Percentiles rank a stretch among this genome's conserved stretches.
Conservation (phyloP, 1,140 invertebrate species). For the Lepidostoma basale region DNA sequence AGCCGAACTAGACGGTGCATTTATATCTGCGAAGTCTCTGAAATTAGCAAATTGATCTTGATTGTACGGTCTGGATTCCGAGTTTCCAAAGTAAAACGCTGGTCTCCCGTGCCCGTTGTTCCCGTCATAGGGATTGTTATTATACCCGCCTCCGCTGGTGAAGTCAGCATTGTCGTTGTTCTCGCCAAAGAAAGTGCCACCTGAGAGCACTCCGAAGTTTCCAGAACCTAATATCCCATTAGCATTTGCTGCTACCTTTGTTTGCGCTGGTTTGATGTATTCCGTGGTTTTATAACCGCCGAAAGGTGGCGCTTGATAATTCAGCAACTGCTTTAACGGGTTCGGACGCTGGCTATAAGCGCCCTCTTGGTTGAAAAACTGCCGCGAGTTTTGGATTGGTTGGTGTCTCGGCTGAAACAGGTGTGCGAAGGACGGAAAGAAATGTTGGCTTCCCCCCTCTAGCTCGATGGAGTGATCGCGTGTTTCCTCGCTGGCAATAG, state of each 20-base stretch:
- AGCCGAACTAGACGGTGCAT: constrained; percentile 77
- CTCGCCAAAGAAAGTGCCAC: constrained; percentile 81
- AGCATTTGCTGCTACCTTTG: constrained; percentile 48
- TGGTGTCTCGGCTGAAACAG: constrained; percentile 52
- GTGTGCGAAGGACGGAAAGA: constrained; percentile 59
- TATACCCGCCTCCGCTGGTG: constrained; percentile 50
- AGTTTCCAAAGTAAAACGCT: constrained; percentile 62
- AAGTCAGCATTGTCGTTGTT: constrained; percentile 59
- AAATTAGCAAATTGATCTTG: constrained; percentile 85
- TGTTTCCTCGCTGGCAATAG: neutral
- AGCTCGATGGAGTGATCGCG: constrained; percentile 57
- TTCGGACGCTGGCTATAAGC: constrained; percentile 60
- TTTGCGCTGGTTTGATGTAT: constrained; percentile 44
- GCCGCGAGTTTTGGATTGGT: constrained; percentile 48
- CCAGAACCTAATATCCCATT: constrained; percentile 76
- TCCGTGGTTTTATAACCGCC: constrained; percentile 50
- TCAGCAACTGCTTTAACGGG: constrained; percentile 56
- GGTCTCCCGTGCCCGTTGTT: constrained; percentile 72
- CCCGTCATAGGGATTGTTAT: constrained; percentile 70
- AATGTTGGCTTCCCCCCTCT: constrained; percentile 55
- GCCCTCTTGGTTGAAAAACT: constrained; percentile 56
- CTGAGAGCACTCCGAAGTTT: constrained; percentile 86
- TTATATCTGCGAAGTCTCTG: constrained; percentile 87
- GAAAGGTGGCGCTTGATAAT: constrained; percentile 56
- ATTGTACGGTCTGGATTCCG: constrained; percentile 65